Conservation (phyloP, 2,888 invertebrate species). For the Epistrophe eligans region DNA sequence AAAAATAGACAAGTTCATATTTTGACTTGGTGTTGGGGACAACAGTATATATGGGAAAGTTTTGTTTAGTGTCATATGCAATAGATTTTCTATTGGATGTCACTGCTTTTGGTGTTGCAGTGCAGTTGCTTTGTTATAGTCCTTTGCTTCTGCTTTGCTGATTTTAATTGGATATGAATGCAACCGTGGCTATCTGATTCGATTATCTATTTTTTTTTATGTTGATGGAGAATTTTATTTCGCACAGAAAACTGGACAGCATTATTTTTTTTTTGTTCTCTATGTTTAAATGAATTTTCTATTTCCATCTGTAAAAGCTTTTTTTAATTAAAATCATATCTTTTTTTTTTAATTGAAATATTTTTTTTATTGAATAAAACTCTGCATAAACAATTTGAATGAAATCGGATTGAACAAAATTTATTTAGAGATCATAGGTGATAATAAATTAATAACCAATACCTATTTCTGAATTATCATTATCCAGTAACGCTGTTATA, state of each 20-base stretch:
- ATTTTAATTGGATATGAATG: constrained; percentile 38
- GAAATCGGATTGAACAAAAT: too few species aligned
- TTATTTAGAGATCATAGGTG: background rate
- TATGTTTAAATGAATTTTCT: background rate
- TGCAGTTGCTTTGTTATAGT: constrained; percentile 1
- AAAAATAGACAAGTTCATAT: background rate
- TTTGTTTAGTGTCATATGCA: constrained; percentile 32
- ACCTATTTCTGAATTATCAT: too few species aligned
- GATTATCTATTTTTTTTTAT: constrained; percentile 16
- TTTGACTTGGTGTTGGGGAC: background rate
- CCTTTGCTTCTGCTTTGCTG: constrained; percentile 29
- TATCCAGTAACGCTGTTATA: too few species aligned
- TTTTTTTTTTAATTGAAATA: background rate
- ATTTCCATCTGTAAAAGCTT: background rate
- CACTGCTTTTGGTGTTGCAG: background rate
- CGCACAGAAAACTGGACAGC: background rate
- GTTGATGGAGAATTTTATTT: constrained; percentile 2
- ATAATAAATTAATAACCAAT: too few species aligned
- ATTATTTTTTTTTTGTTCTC: background rate
- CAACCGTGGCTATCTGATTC: constrained; percentile 24
- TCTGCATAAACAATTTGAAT: too few species aligned
- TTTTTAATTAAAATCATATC: background rate
- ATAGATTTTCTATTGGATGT: constrained; percentile 26
- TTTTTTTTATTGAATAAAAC: background rate
- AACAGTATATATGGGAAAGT: background rate